A percentile compares a stretch with the other conserved stretches of the same genome.
Conservation (phyloP, 2,797 vertebrate genomes). For the Chaetodon trifasciatus region DNA sequence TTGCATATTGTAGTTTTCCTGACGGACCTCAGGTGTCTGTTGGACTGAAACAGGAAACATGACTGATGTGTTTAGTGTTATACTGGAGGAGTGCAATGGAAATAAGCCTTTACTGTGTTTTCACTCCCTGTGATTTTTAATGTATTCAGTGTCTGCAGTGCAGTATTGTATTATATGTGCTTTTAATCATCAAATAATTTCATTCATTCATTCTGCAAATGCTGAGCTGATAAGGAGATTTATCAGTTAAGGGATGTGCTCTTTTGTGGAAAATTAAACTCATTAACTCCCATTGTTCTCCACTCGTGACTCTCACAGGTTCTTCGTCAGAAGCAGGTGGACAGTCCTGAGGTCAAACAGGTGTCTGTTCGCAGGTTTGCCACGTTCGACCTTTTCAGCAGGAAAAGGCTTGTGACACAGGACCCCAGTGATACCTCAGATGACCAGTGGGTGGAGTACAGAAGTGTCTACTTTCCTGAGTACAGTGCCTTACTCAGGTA, state of each 20-base stretch:
- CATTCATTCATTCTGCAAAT: neutral
- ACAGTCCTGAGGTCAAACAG: conserved; percentile 88
- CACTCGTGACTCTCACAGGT: conserved; percentile 83
- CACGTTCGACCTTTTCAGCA: conserved; percentile 93
- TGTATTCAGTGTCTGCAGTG: too few relatives aligned
- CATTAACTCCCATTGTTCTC: neutral
- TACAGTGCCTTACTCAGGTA: conserved; percentile 93
- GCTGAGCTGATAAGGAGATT: neutral
- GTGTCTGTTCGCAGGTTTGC: conserved; percentile 94
- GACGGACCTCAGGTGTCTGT: conserved; percentile 1
- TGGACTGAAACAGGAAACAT: neutral
- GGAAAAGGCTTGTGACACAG: conserved; percentile 75
- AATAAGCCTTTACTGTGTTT: too few relatives aligned
- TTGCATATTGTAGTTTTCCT: neutral
- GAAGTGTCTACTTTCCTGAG: conserved; percentile 91
- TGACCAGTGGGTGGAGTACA: conserved; percentile 92
- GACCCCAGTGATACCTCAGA: conserved; percentile 82
- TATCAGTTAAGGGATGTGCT: neutral
- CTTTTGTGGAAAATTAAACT: neutral
- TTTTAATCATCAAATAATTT: too few relatives aligned
- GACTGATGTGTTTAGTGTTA: neutral
- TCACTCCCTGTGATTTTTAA: too few relatives aligned
- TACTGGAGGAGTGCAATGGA: too few relatives aligned
- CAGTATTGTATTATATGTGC: too few relatives aligned
- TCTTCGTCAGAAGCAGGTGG: conserved; percentile 89